Evolutionary conservation across 2,113 vertebrate genomes (phyloP), one percentile per base, ranked within the genome.

Genomic region (Amblyornis subalaris): DNA sequence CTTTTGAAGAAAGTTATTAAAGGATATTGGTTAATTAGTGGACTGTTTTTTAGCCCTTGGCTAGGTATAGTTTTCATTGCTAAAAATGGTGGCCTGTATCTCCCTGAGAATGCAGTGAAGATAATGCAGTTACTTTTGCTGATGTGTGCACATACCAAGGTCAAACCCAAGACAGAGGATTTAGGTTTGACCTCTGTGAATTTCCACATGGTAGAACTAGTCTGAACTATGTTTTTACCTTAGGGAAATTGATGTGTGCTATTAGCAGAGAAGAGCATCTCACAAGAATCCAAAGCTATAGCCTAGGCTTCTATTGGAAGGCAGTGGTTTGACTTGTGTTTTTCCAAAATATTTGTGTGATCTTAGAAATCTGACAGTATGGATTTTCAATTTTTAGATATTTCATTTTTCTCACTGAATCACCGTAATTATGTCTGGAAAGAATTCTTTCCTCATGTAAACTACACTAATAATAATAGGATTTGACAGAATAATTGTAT

Each of bases 401-500:
- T 24, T 88, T 48, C 2, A 10, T 25, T 87, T 91, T 85, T 16
- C 54, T 89, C 19, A 47, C 31, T 20, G 40, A 73, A 79, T 61
- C 31, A 17, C 28, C 75, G 6, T 44, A 73, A 61, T 42, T 76
- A 24, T 31, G n/a, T 35, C n/a, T 69, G 28, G n/a, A 38, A 78
- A 79, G 67, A 80, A 48, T 7, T 0, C 1, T 18, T 78, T 89
- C 45, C 22, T 76, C 20, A 1, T 36, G 23, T 76, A 71, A 94
- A 38, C n/a, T 83, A 33, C 36, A 31, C 35, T 51, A 67, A 31
- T 82, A 80, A 50, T 89, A 81, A 85, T 66, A 74, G 60, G 60
- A 66, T 93, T 92, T 85, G 69, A 66, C 38, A 71, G 60, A 90
- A 79, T 94, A 90, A 95, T 90, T 95, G 82, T 73, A 62, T 95